phyloP scores from a whole-genome alignment of 1,140 invertebrate species.

The Wasmannia auropunctata region DNA sequence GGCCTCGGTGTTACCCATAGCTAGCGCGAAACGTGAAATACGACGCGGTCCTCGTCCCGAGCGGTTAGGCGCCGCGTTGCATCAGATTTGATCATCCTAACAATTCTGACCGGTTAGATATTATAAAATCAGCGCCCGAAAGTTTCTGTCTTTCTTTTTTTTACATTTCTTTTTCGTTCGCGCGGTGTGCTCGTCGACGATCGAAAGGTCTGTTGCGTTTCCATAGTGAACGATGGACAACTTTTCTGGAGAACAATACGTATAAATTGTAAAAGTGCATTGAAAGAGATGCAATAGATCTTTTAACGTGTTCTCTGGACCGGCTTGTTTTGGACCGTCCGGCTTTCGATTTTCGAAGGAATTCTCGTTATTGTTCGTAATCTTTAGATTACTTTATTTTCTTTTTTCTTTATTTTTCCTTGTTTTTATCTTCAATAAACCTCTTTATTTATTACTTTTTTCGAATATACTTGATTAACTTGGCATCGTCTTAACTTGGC shows the following conservation, averaged over 20 bases:
- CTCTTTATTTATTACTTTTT: background rate
- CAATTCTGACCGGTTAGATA: background rate
- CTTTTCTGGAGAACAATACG: background rate
- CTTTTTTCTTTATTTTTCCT: background rate
- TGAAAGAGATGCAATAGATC: background rate
- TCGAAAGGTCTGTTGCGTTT: background rate
- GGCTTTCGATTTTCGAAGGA: background rate
- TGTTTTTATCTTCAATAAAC: background rate
- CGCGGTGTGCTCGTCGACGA: background rate
- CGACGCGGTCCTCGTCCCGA: background rate
- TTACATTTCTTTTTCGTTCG: background rate
- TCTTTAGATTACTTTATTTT: background rate
- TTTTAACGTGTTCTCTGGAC: background rate
- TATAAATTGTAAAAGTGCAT: background rate
- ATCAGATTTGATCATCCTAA: constrained; percentile 7
- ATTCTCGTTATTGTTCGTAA: background rate
- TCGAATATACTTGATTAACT: background rate
- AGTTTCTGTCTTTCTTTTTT: background rate
- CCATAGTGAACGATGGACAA: background rate
- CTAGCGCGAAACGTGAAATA: background rate
- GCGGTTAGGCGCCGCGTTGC: background rate
- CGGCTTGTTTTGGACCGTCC: background rate
- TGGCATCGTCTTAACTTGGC: background rate
- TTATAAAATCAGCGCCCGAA: background rate
- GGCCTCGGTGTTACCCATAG: background rate